Evolutionary conservation across 92 coral and sea anemone genomes (phyloP), one percentile per base, ranked within the genome.

Genomic region (Epizoanthus rinbou): DNA sequence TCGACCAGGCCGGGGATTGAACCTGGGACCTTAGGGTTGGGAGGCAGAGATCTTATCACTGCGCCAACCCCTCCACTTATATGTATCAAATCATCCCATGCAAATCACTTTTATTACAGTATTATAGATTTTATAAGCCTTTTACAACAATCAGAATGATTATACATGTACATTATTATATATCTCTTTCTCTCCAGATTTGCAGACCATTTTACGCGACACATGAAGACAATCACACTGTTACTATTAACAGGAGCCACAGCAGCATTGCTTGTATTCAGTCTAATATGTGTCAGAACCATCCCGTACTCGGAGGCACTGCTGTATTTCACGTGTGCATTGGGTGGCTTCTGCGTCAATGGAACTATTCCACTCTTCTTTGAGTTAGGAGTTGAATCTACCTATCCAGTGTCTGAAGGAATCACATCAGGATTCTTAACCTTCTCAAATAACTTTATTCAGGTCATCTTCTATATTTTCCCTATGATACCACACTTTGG

Each of bases 381-480:
- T 84, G 98, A 95, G 78, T 76, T 95, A 25, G 93, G 91, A 0
- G 98, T 95, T 19, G 98, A 95, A 79, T 93, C 97, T 59, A 93
- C 98, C 0, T 95, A 92, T 85, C 98, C 98, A 2, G 94, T 95
- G 0, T 93, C 98, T 0, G 98, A 95, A 67, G 98, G 98, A 69
- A 95, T 95, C 47, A 87, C 97, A 0, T 87, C 98, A 0, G 97
- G 98, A 7, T 93, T 92, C 45, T 75, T 91, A 21, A 95, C 98
- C 13, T 95, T 93, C 73, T 92, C 97, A 21, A 95, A 95, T 28
- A 95, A 95, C 81, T 95, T 95, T 73, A 69, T 93, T 53, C 98
- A 95, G 89, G 85, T 93, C n/a, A 64, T 95, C 37, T 95, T 95
- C 50, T 93, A 93, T 81, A 89, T 93, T 6, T 91, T 95, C 33